Evolutionary conservation across 2,888 invertebrate species (phyloP).

Genomic region (Homarus gammarus): DNA sequence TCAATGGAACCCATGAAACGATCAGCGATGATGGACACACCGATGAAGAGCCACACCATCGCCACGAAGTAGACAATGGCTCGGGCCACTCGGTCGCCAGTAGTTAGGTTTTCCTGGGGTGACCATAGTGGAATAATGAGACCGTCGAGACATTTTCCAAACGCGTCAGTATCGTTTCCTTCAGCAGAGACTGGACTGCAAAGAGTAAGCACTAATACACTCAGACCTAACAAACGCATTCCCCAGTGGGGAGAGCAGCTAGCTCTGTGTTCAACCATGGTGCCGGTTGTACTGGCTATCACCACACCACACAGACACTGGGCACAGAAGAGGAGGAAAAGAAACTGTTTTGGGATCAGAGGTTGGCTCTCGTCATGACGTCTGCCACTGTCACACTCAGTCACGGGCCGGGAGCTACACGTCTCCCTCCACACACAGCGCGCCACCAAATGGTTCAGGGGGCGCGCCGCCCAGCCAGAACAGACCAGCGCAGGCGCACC

Average conservation of each 20-base stretch:
- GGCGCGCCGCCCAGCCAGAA: slow-evolving; percentile 31
- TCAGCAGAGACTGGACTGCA: slow-evolving; percentile 51
- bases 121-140: slow-evolving; percentile 93
- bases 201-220: slow-evolving; percentile 65
- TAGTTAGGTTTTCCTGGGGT: slow-evolving; percentile 88
- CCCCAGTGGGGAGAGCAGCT: slow-evolving; percentile 54
- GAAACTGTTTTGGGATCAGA: slow-evolving; percentile 77
- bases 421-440: slow-evolving; percentile 58
- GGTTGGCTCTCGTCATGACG: slow-evolving; percentile 59
- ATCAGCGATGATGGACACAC: slow-evolving; percentile 98
- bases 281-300: slow-evolving; percentile 15
- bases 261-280: slow-evolving; percentile 52
- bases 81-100: slow-evolving; percentile 89
- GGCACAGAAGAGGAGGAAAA: slow-evolving; percentile 55
- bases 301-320: slow-evolving; percentile 54
- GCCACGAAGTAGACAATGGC: slow-evolving; percentile 93
- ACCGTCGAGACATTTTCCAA: slow-evolving; percentile 86
- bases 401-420: slow-evolving; percentile 52
- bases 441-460: slow-evolving; percentile 65
- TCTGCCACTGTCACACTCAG: slow-evolving; percentile 66
- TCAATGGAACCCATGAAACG: slow-evolving; percentile 99
- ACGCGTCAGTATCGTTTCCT: slow-evolving; percentile 52
- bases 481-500: slow-evolving; percentile 1
- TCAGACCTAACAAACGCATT: slow-evolving; percentile 61
- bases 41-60: slow-evolving; percentile 97